A percentile compares a stretch with the other conserved stretches of the same genome.
Evolutionary conservation across 2,113 vertebrate species (phyloP).

Genomic region (Circaetus gallicus): DNA sequence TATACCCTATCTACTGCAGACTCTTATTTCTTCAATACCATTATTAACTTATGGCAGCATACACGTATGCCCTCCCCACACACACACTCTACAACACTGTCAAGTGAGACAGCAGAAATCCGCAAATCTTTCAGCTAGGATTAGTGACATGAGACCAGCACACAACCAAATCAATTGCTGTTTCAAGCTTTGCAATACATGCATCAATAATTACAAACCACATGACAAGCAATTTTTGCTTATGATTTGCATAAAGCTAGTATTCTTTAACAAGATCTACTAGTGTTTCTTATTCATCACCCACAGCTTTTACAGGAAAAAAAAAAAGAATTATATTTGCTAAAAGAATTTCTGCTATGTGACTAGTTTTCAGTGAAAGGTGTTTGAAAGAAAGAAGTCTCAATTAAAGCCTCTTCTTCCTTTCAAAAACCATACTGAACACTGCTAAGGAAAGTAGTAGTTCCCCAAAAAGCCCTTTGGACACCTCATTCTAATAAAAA

Average conservation of each 20-base stretch:
- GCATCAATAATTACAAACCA: neutral
- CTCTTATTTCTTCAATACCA: neutral
- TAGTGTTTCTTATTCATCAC: neutral
- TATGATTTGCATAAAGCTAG: neutral
- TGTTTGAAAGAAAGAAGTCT: neutral
- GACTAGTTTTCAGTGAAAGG: neutral
- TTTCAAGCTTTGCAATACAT: neutral
- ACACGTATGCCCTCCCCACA: rapidly evolving
- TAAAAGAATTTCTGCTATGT: neutral
- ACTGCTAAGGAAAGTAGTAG: neutral
- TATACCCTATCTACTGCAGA: neutral
- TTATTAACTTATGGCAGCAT: rapidly evolving
- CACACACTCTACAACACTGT: neutral
- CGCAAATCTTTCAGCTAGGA: neutral
- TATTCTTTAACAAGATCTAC: neutral
- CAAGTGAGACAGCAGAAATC: neutral
- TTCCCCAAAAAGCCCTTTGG: neutral
- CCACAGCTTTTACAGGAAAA: neutral
- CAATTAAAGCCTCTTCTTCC: neutral
- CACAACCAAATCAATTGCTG: neutral
- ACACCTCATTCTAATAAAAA: neutral
- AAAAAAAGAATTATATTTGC: neutral
- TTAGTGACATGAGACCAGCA: neutral
- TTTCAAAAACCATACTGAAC: neutral
- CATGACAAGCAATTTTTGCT: neutral